Percentiles rank a stretch among this genome's conserved stretches.
These are phyloP conservation scores for Myripristis jacobus DNA, from an alignment of 2,797 vertebrate species.

Conservation along the genomic window DNA sequence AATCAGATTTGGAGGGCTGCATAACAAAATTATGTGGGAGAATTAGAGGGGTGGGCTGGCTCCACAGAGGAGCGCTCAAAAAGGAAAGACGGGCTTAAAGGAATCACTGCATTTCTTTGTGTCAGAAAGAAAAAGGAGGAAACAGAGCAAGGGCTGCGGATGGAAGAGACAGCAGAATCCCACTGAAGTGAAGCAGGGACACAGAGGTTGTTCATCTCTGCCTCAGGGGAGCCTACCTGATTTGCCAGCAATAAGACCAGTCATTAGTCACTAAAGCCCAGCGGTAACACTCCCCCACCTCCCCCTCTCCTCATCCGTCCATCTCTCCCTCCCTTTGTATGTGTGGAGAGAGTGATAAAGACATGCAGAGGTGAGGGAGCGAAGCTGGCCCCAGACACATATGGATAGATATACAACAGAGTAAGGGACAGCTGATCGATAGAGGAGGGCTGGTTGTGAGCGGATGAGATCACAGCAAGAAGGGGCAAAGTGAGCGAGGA, in stretches of 20 bases:
- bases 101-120: conserved; percentile 24
- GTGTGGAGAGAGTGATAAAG: conserved; percentile 39
- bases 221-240: conserved; percentile 60
- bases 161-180: conserved; percentile 43
- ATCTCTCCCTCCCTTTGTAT: conserved; percentile 30
- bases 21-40: conserved; percentile 66
- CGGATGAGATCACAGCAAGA: conserved; percentile 44
- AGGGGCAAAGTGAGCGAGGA: not conserved
- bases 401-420: conserved; percentile 40
- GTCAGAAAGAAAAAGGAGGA: conserved; percentile 44
- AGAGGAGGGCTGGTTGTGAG: conserved; percentile 31
- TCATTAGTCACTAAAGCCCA: conserved; percentile 73
- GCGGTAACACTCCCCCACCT: conserved; percentile 48
- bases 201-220: conserved; percentile 66
- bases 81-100: conserved; percentile 1
- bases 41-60: not conserved
- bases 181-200: conserved; percentile 51
- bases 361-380: conserved; percentile 44
- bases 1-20: conserved; percentile 62
- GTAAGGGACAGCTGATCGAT: conserved; percentile 62
- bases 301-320: conserved; percentile 30
- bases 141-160: conserved; percentile 4
- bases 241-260: conserved; percentile 66
- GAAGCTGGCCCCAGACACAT: conserved; percentile 33
- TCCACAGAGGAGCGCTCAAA: conserved; percentile 37